Evolutionary conservation across 2,888 invertebrate genomes (phyloP).

Genomic region (Oxytorus armatus): DNA sequence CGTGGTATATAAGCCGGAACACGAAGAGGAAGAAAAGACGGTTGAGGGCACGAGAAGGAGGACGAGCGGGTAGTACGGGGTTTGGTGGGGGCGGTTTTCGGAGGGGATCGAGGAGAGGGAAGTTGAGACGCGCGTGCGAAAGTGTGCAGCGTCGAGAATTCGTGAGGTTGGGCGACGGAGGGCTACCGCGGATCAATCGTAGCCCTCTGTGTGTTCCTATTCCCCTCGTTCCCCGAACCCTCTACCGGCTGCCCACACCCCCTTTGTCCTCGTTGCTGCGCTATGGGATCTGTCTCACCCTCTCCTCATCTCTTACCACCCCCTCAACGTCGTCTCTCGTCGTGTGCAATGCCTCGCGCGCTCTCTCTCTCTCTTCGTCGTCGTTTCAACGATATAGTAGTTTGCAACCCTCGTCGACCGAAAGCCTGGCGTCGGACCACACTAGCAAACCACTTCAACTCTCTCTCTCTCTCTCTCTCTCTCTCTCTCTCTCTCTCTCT

Average conservation of each 20-base stretch:
- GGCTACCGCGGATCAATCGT: constrained; percentile 83
- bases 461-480: constrained; percentile 46
- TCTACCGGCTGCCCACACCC: constrained; percentile 64
- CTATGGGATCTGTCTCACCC: constrained; percentile 66
- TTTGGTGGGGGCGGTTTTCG: constrained; percentile 76
- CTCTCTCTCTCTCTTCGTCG: constrained; percentile 54
- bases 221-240: constrained; percentile 75
- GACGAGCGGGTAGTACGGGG: constrained; percentile 63
- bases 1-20: constrained; percentile 52
- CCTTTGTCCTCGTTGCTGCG: constrained; percentile 63
- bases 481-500: constrained; percentile 69
- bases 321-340: constrained; percentile 50
- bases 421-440: constrained; percentile 59
- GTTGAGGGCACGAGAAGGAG: constrained; percentile 70
- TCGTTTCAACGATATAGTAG: constrained; percentile 76
- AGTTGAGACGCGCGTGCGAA: constrained; percentile 70
- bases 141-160: constrained; percentile 78
- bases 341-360: constrained; percentile 37
- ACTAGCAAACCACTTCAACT: constrained; percentile 61
- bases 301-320: constrained; percentile 74
- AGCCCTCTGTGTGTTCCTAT: constrained; percentile 79
- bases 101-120: constrained; percentile 56
- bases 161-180: constrained; percentile 78
- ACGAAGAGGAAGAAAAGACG: constrained; percentile 65
- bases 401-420: constrained; percentile 59